phyloP scores from a whole-genome alignment of 1,140 invertebrate species.

The Meteorus sp. region DNA sequence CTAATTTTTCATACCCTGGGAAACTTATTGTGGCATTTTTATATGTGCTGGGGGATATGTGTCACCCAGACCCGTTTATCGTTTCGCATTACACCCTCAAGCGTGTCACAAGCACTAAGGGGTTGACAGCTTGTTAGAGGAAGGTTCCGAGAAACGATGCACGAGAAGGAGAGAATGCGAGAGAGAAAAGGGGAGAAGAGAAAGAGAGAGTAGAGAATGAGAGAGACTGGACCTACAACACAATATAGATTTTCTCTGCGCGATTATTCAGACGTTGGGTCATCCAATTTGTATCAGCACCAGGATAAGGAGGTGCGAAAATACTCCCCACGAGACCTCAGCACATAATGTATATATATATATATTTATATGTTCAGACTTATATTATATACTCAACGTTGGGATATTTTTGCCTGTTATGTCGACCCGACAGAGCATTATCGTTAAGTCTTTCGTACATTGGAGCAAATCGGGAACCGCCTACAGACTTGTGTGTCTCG shows the following conservation, averaged over 20 bases:
- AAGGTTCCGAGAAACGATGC: constrained; percentile 22
- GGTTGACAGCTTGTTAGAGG: constrained; percentile 37
- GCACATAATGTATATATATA: no score
- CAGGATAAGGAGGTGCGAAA: constrained; percentile 23
- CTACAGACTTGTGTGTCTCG: not conserved
- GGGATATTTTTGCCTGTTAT: not conserved
- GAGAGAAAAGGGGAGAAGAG: no score
- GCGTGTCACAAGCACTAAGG: not conserved
- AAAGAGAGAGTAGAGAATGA: no score
- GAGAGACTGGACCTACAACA: constrained; percentile 26
- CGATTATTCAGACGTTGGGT: constrained; percentile 34
- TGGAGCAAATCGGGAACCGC: not conserved
- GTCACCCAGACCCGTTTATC: not conserved
- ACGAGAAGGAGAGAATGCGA: no score
- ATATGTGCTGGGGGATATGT: not conserved
- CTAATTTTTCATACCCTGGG: no score
- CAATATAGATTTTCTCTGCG: not conserved
- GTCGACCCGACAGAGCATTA: not conserved
- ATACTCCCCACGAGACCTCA: constrained; percentile 21
- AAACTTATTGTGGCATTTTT: no score
- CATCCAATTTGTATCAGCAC: constrained; percentile 37
- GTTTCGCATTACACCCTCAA: constrained; percentile 6
- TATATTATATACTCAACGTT: not conserved
- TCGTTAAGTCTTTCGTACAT: not conserved
- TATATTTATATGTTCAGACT: no score